Evolutionary conservation across 2,113 vertebrate species (phyloP).

Genomic region (Egretta garzetta): DNA sequence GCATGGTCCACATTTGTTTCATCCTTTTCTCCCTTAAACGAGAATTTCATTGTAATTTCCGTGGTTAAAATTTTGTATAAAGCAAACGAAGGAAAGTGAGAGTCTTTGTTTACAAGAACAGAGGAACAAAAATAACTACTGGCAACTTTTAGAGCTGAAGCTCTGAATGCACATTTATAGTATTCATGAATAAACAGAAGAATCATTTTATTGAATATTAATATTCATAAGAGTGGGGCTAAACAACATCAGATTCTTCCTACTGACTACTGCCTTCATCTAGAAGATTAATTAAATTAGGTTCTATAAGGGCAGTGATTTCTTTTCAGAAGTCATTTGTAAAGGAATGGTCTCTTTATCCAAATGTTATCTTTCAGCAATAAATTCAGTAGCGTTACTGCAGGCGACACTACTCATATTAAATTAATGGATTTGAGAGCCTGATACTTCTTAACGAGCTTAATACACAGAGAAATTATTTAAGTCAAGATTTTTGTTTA

Average conservation of each 20-base stretch:
- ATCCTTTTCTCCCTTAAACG: not conserved
- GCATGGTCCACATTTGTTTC: not conserved
- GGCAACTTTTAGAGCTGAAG: not conserved
- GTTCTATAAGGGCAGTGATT: constrained; percentile 11
- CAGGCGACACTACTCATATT: constrained; percentile 1
- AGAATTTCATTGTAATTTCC: not conserved
- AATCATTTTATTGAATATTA: constrained; percentile 4
- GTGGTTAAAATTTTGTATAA: not conserved
- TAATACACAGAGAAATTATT: constrained; percentile 14
- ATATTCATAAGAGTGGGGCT: constrained; percentile 13
- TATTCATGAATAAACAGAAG: not conserved
- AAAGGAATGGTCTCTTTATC: constrained; percentile 29
- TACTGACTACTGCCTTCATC: constrained; percentile 22
- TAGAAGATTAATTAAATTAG: constrained; percentile 51
- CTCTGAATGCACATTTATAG: not conserved
- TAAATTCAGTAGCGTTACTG: not conserved
- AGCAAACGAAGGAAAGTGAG: not conserved
- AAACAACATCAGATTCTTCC: constrained; percentile 6
- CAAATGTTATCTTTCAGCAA: constrained; percentile 41
- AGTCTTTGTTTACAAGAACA: not conserved
- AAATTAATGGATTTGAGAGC: constrained; percentile 36
- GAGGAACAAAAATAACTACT: not conserved
- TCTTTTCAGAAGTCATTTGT: constrained; percentile 42
- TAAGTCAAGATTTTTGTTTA: constrained; percentile 34
- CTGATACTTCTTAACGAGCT: constrained; percentile 46